Evolutionary conservation across 1,140 invertebrate genomes (phyloP).

Genomic region (Pinna nobilis): DNA sequence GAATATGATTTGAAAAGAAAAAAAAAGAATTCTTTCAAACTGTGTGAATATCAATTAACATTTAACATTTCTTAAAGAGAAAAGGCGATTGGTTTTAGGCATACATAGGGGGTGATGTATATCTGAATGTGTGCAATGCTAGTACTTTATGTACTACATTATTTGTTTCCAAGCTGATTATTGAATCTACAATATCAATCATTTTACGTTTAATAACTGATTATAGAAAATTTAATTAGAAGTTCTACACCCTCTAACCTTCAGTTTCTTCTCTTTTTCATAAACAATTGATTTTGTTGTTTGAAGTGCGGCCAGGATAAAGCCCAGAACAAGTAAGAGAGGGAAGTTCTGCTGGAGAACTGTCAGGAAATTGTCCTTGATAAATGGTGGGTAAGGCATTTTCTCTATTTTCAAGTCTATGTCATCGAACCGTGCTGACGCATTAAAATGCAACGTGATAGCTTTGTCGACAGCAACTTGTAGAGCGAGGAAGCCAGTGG

Average conservation of each 20-base stretch:
- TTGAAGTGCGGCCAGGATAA: conserved; percentile 75
- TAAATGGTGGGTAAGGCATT: conserved; percentile 66
- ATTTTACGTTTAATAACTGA: neutral
- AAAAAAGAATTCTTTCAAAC: neutral
- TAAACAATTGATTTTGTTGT: conserved; percentile 64
- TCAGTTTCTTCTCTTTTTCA: conserved; percentile 69
- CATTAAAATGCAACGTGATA: conserved; percentile 74
- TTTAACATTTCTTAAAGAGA: no score
- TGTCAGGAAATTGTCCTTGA: conserved; percentile 48
- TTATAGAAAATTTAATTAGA: neutral
- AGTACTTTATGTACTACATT: no score
- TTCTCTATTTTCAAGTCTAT: conserved; percentile 74
- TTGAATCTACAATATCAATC: neutral
- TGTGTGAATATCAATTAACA: no score
- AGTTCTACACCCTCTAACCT: conserved; percentile 54
- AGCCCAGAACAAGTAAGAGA: conserved; percentile 80
- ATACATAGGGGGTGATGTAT: no score
- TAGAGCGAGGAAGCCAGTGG: conserved; percentile 81
- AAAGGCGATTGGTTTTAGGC: no score
- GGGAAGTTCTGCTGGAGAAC: conserved; percentile 70
- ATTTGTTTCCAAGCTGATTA: neutral
- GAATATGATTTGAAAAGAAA: neutral
- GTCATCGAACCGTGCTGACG: neutral
- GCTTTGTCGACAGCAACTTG: conserved; percentile 80
- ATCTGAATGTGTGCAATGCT: neutral